Base-by-base conservation (phyloP, 2,888 invertebrate genomes). In the Notodonta ziczac region DNA sequence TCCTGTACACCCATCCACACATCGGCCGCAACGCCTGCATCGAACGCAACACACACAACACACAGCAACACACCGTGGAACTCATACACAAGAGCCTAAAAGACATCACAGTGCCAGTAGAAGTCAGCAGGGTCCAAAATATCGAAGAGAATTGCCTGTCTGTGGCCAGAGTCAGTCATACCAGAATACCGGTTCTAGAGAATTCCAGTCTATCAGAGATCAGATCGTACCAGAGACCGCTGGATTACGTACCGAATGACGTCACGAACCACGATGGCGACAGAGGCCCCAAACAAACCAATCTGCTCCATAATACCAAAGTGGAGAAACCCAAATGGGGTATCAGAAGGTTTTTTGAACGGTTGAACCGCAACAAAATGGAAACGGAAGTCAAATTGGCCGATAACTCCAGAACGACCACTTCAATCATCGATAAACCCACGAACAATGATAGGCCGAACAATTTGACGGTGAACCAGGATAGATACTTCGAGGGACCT, bases 1-100 rank as follows among this genome's bases (percentile, higher is more conserved):
- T 97, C 54, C 80, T 91, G 0, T 89, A 87, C 81, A 82, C 91
- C 0, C 97, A 97, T 80, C 97, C 97, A 0, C 97, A 97, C 86
- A 97, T 98, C 84, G 98, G 98, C 0, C 94, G 97, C 40, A 98
- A 98, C 93, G 95, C 96, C 10, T 98, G 97, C 86, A 98, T 98
- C 84, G 98, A 98, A 10, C 94, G 97, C 0, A 93, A 92, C 80
- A 91, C 91, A 10, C 86, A 86, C 69, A 97, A 71, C 95, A 95
- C 91, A 84, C 94, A 70, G 85, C 94, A 59, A 85, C 94, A 76
- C 85, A 95, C 92, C 0, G 90, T 91, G 0, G 80, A 91, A 67
- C 88, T 96, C 8, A 94, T 96, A 64, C 96, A 96, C 70, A 96
- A 95, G 73, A 96, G 95, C 2, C 86, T 95, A 0, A 96, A 96